Conservation (phyloP, 2,888 invertebrate species). For the Agrotis puta region DNA sequence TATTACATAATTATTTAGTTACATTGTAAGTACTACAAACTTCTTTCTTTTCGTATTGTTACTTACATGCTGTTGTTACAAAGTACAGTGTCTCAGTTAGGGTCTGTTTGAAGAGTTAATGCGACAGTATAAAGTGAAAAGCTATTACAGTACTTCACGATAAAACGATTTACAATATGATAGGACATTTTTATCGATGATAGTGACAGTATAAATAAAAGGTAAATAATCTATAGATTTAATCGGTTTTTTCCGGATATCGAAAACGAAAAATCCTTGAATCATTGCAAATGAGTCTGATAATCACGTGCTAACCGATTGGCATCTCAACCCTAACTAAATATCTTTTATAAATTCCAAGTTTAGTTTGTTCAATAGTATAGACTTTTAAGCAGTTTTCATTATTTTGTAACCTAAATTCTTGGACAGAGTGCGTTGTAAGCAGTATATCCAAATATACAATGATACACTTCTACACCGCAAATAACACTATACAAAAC, state of each 20-base stretch:
- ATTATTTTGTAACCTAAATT: too few species aligned
- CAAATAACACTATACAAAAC: neutral
- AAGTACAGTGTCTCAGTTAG: neutral
- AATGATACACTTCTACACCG: neutral
- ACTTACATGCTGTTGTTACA: neutral
- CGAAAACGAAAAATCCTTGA: slow-evolving; percentile 22
- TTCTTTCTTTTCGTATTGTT: slow-evolving; percentile 1
- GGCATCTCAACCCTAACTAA: neutral
- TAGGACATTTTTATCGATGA: slow-evolving; percentile 19
- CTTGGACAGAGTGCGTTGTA: too few species aligned
- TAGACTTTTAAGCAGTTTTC: too few species aligned
- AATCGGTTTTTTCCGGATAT: slow-evolving; percentile 43
- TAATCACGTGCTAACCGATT: slow-evolving; percentile 10
- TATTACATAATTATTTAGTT: slow-evolving; percentile 8
- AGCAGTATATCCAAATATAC: neutral
- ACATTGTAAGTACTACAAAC: slow-evolving; percentile 20
- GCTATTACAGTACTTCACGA: slow-evolving; percentile 18
- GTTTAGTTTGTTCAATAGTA: neutral
- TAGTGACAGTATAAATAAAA: slow-evolving; percentile 16
- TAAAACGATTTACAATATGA: slow-evolving; percentile 30
- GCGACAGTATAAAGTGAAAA: slow-evolving; percentile 24
- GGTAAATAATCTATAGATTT: slow-evolving; percentile 29
- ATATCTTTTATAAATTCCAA: neutral
- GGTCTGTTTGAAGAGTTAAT: slow-evolving; percentile 12
- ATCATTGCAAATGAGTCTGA: slow-evolving; percentile 3